phyloP scores from a whole-genome alignment of 53 echinoderm and acorn worm species.

The Apostichopus leukothele region DNA sequence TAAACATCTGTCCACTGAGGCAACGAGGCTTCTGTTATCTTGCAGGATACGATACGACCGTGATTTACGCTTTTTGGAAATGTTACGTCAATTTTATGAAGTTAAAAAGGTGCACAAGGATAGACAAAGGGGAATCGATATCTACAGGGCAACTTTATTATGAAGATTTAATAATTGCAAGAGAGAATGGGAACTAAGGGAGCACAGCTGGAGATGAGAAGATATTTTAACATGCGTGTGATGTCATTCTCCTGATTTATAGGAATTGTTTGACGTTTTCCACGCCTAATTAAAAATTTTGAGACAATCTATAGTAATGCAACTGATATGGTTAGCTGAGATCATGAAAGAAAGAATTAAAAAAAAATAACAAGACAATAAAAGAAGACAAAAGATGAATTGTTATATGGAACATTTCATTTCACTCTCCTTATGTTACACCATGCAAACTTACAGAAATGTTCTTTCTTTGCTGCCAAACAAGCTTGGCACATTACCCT shows the following conservation, averaged over 20 bases:
- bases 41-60: slow-evolving; percentile 89
- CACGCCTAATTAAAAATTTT: too few species aligned
- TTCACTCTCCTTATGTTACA: slow-evolving; percentile 30
- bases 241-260: too few species aligned
- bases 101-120: slow-evolving; percentile 69
- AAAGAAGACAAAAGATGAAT: neutral
- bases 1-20: slow-evolving; percentile 52
- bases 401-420: slow-evolving; percentile 34
- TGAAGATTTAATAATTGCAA: neutral
- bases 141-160: slow-evolving; percentile 62
- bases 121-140: slow-evolving; percentile 61
- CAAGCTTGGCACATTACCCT: slow-evolving; percentile 33
- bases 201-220: too few species aligned
- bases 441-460: slow-evolving; percentile 25
- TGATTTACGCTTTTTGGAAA: slow-evolving; percentile 69
- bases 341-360: too few species aligned
- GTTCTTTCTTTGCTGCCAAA: slow-evolving; percentile 29
- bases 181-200: too few species aligned
- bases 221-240: too few species aligned
- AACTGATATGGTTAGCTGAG: too few species aligned
- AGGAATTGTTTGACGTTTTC: too few species aligned
- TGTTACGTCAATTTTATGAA: slow-evolving; percentile 61
- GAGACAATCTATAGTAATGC: too few species aligned
- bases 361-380: neutral
- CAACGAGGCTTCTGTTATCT: slow-evolving; percentile 67